A percentile compares a stretch with the other conserved stretches of the same genome.
These are phyloP conservation scores for Donacobius atricapilla DNA, from an alignment of 2,113 vertebrate species.

Conservation along the genomic window DNA sequence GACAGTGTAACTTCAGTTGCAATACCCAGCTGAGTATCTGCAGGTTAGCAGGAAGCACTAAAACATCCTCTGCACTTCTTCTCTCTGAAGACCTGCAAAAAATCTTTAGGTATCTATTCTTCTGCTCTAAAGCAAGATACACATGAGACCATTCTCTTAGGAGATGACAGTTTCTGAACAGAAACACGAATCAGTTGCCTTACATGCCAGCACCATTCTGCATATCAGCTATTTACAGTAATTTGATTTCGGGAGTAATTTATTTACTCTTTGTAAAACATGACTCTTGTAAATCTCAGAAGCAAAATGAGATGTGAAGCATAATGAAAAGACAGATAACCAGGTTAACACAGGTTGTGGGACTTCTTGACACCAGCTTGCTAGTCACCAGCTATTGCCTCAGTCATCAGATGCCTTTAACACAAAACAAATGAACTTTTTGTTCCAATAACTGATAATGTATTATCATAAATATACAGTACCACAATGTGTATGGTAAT, in stretches of 20 bases:
- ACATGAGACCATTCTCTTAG: accelerated
- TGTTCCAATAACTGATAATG: not conserved
- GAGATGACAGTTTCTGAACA: not conserved
- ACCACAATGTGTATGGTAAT: not conserved
- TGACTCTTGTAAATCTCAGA: not conserved
- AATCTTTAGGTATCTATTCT: not conserved
- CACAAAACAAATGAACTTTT: not conserved
- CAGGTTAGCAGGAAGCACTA: not conserved
- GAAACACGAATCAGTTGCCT: not conserved
- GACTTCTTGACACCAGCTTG: not conserved
- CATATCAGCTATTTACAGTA: not conserved
- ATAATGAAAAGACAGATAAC: not conserved
- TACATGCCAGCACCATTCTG: not conserved
- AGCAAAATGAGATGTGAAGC: not conserved
- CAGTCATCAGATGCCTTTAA: not conserved
- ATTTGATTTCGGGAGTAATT: not conserved
- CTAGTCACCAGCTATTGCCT: not conserved
- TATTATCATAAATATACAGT: not conserved
- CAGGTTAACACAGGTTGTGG: not conserved
- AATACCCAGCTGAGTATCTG: not conserved
- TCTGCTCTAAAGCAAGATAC: not conserved
- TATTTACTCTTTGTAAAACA: not conserved
- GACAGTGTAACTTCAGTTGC: not conserved
- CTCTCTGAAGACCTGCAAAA: not conserved
- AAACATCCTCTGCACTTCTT: not conserved